Evolutionary conservation across 2,797 vertebrate species (phyloP).

Genomic region (Chelon labrosus): DNA sequence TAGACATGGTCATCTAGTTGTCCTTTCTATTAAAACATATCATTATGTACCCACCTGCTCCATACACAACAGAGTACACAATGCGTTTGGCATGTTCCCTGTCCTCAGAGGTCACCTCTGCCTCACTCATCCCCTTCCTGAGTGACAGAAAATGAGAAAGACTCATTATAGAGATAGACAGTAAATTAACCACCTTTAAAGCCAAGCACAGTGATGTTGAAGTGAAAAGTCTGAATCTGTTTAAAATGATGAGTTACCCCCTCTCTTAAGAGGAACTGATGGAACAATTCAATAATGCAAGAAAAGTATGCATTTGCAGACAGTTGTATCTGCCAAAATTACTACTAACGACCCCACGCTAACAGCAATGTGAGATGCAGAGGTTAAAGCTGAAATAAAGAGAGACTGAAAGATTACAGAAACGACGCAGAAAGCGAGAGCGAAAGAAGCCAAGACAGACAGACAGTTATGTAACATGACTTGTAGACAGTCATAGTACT

Average conservation of each 20-base stretch:
- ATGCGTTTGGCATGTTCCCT: conserved; percentile 92
- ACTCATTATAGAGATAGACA: conserved; percentile 3
- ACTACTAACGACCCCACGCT: no score
- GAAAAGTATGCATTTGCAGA: no score
- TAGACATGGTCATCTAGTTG: no score
- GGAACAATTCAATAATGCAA: no score
- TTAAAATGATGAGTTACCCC: background rate
- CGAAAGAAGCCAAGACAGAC: conserved; percentile 18
- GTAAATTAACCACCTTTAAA: background rate
- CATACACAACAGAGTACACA: conserved; percentile 92
- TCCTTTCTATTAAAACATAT: background rate
- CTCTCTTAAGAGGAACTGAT: no score
- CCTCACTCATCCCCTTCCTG: conserved; percentile 88
- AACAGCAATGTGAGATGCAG: background rate
- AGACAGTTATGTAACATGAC: conserved; percentile 68
- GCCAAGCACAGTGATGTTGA: background rate
- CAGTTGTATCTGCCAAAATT: no score
- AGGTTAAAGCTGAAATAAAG: conserved; percentile 14
- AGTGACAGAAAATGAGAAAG: conserved; percentile 21
- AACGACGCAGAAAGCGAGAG: background rate
- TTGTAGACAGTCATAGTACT: conserved; percentile 51
- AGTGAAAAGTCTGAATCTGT: background rate
- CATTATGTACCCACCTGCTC: conserved; percentile 86
- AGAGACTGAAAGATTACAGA: background rate
- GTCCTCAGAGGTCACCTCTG: conserved; percentile 83